A percentile compares a stretch with the other conserved stretches of the same genome.
Conservation (phyloP, 2,888 invertebrate genomes). For the Patella caerulea region DNA sequence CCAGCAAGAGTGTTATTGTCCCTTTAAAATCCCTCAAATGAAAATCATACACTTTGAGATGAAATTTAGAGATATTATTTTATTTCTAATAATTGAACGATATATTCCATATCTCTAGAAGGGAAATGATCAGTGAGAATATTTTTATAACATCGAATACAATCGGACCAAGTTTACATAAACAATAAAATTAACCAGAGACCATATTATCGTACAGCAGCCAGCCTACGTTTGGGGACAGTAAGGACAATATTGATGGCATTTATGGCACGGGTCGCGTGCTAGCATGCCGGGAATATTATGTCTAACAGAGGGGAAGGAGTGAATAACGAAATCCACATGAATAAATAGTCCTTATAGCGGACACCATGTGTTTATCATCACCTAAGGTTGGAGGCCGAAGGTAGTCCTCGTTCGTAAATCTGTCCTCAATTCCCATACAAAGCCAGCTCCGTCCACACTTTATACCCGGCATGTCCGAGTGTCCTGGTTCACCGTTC, state of each 20-base stretch:
- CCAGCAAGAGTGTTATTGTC: no score
- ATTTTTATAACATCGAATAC: no score
- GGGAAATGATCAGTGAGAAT: no score
- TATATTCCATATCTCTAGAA: no score
- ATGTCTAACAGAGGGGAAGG: slow-evolving; percentile 10
- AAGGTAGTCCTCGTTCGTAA: slow-evolving; percentile 6
- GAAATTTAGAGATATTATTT: no score
- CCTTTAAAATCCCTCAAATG: no score
- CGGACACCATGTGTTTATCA: background rate
- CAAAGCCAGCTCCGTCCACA: background rate
- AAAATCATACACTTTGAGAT: no score
- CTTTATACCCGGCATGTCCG: slow-evolving; percentile 4
- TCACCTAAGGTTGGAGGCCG: slow-evolving; percentile 5
- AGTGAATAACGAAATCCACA: background rate
- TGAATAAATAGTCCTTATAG: background rate
- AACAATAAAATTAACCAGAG: no score
- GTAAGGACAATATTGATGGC: slow-evolving; percentile 9
- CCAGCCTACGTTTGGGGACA: background rate
- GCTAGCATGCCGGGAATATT: slow-evolving; percentile 2
- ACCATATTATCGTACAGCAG: background rate
- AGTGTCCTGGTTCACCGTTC: background rate
- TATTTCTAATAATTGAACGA: no score
- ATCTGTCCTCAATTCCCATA: background rate
- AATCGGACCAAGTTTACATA: no score
- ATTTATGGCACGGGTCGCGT: slow-evolving; percentile 9